These are phyloP conservation scores for Platycnemis pennipes DNA, from an alignment of 2,888 invertebrate species.

Conservation along the genomic window DNA sequence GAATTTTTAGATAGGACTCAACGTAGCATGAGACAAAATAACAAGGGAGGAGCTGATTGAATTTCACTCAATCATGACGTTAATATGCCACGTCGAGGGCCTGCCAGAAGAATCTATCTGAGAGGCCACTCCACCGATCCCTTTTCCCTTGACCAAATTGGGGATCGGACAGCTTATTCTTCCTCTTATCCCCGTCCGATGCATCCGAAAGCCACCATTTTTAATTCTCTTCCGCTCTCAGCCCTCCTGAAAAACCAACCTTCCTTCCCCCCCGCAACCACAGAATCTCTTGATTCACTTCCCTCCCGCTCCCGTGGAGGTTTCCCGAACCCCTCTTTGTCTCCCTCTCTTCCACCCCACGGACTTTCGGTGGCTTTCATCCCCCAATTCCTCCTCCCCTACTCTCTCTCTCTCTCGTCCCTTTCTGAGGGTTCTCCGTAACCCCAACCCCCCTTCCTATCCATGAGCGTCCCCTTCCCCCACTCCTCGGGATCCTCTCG, in stretches of 20 bases:
- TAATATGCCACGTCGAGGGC: too few relatives aligned
- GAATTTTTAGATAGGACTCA: too few relatives aligned
- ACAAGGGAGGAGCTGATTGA: too few relatives aligned
- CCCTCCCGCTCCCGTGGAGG: not conserved
- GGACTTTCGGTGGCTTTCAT: constrained; percentile 36
- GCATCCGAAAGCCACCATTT: not conserved
- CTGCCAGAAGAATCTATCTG: too few relatives aligned
- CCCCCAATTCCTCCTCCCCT: not conserved
- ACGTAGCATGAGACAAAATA: too few relatives aligned
- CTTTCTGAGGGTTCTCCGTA: not conserved
- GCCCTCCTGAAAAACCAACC: not conserved
- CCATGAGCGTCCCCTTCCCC: not conserved
- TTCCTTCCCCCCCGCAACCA: not conserved
- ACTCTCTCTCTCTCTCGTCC: not conserved
- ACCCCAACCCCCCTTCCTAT: not conserved
- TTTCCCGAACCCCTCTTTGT: not conserved
- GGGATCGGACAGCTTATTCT: not conserved
- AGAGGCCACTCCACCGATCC: not conserved
- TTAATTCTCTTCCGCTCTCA: not conserved
- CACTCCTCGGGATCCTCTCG: not conserved
- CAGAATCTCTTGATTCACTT: constrained; percentile 41
- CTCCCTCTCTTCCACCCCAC: constrained; percentile 21
- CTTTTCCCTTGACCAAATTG: not conserved
- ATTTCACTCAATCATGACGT: too few relatives aligned
- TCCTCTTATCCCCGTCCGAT: not conserved